Conservation (phyloP, 2,888 invertebrate genomes). For the Drosophila anomelani region DNA sequence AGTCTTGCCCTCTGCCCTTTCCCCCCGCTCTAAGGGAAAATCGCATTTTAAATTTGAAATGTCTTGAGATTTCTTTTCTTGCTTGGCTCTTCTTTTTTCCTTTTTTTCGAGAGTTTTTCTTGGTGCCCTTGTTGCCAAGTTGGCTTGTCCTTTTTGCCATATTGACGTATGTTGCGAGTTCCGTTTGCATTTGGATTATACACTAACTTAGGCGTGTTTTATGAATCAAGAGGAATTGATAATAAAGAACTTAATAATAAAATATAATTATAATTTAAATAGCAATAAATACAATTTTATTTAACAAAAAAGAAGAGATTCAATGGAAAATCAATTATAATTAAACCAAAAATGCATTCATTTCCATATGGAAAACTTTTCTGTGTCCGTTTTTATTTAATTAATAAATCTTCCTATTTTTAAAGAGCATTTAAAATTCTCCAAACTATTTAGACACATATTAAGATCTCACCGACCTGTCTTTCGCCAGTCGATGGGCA, state of each 20-base stretch:
- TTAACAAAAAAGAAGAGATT: too few relatives aligned
- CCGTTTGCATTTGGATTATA: slow-evolving; percentile 51
- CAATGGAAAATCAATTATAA: too few relatives aligned
- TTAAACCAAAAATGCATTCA: too few relatives aligned
- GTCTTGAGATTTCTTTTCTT: slow-evolving; percentile 79
- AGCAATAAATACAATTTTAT: too few relatives aligned
- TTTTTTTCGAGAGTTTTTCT: slow-evolving; percentile 15
- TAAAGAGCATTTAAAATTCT: neutral
- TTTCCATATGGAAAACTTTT: too few relatives aligned
- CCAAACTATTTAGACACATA: too few relatives aligned
- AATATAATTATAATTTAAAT: too few relatives aligned
- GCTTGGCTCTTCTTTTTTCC: slow-evolving; percentile 47
- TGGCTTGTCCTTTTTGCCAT: slow-evolving; percentile 53
- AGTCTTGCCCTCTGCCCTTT: slow-evolving; percentile 1
- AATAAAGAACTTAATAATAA: too few relatives aligned
- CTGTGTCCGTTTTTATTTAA: too few relatives aligned
- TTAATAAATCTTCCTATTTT: too few relatives aligned
- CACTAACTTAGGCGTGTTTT: neutral
- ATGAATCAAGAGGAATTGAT: neutral
- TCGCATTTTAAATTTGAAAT: slow-evolving; percentile 82
- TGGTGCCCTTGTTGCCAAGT: slow-evolving; percentile 40
- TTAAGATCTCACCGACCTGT: slow-evolving; percentile 12
- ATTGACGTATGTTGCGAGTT: slow-evolving; percentile 77
- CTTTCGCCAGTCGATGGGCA: slow-evolving; percentile 61
- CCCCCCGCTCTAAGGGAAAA: slow-evolving; percentile 49